These are phyloP conservation scores for Galemys pyrenaicus DNA, from an alignment of 2,113 vertebrate genomes.

Conservation along the genomic window DNA sequence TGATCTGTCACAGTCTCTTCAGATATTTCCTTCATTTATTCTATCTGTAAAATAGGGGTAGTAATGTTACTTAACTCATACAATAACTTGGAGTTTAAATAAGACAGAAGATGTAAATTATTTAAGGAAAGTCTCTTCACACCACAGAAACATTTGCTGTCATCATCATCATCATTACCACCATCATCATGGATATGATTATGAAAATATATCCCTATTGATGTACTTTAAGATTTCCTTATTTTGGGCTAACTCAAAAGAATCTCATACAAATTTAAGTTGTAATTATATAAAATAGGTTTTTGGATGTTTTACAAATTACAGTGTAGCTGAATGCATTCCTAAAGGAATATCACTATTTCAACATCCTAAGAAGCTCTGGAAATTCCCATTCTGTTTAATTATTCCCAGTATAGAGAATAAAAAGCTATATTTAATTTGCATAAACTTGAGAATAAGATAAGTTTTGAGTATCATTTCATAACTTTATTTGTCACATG, in stretches of 20 bases:
- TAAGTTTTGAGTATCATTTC: neutral
- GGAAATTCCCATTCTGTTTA: neutral
- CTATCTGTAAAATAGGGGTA: neutral
- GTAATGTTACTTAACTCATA: neutral
- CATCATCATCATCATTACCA: neutral
- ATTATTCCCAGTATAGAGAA: neutral
- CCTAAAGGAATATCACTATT: neutral
- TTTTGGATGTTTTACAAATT: neutral
- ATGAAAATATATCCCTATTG: neutral
- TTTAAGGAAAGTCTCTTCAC: neutral
- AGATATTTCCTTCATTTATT: neutral
- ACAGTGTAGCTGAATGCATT: neutral
- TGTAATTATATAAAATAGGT: neutral
- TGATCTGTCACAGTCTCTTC: neutral
- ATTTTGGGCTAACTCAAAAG: neutral
- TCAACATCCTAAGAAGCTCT: neutral
- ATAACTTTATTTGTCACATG: neutral
- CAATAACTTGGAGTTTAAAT: neutral
- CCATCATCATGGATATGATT: neutral
- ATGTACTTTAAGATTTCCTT: neutral
- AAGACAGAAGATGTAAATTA: neutral
- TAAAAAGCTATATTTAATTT: neutral
- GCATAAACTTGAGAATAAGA: neutral
- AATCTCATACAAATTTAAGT: neutral
- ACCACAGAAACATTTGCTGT: neutral